Evolutionary conservation across 2,797 vertebrate species (phyloP), one percentile per base, ranked within the genome.

Genomic region (Eutrigla gurnardus): DNA sequence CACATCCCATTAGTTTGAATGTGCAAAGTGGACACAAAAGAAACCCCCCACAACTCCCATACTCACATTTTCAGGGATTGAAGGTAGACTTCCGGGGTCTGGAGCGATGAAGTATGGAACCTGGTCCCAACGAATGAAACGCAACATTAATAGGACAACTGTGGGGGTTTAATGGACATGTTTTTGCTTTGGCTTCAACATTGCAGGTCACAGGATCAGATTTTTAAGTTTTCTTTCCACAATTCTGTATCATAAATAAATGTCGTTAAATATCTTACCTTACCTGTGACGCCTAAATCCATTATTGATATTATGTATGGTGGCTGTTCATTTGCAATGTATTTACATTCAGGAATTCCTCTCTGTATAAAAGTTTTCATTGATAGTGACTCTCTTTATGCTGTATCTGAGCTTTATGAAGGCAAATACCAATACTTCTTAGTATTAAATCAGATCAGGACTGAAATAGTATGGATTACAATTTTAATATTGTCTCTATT

Each of bases 51-150:
- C 2, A 61, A 40, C 8, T 2, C 39, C 9, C 3, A 65, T 39
- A 92, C 96, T 96, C 83, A 98, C 97, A 60, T 94, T 97, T 91
- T 98, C 97, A 47, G 97, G 97, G 66, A 98, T 96, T 60, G 96
- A 96, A 0, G 97, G 96, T 65, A 98, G 94, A 83, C 93, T 86
- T 70, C 81, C 87, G 3, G 94, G 93, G 62, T 97, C 96, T 1
- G 97, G 97, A 54, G 94, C 95, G 46, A 97, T 94, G 82, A 97
- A 97, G 74, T 95, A 96, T 3, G 96, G 95, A 65, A 96, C 84
- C 97, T 98, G 83, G 0, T 45, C 25, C 58, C 53, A 77, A 68
- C 0, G 2, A 37, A 66, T 43, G 0, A 33, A 70, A 81, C 5
- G 50, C 43, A 7, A 70, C 18, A 36, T 53, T 18, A 65, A 13